phyloP scores from a whole-genome alignment of 2,797 vertebrate species.

The Danio kyathit region DNA sequence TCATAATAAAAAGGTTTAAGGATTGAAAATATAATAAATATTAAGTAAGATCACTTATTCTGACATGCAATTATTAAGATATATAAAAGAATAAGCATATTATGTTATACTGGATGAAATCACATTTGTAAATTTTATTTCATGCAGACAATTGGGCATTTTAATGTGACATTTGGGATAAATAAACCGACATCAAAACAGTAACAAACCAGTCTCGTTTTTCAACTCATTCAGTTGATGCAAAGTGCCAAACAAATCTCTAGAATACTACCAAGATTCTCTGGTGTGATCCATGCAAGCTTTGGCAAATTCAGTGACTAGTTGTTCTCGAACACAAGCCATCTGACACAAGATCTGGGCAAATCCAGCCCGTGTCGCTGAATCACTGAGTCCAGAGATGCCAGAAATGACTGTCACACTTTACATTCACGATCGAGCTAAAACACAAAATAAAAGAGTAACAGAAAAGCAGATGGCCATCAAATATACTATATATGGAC shows the following conservation, averaged over 20 bases:
- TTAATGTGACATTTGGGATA: not conserved
- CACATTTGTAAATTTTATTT: too few relatives aligned
- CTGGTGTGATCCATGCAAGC: not conserved
- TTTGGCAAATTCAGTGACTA: not conserved
- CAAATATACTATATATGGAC: not conserved
- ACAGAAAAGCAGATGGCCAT: constrained; percentile 25
- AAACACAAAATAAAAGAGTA: constrained; percentile 4
- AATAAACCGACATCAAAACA: not conserved
- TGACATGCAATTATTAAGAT: too few relatives aligned
- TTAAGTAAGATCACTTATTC: too few relatives aligned
- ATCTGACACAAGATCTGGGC: constrained; percentile 23
- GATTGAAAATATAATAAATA: too few relatives aligned
- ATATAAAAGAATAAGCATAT: too few relatives aligned
- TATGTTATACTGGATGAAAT: too few relatives aligned
- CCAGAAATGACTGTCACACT: constrained; percentile 1
- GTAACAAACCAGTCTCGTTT: not conserved
- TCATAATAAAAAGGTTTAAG: too few relatives aligned
- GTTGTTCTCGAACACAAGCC: constrained; percentile 17
- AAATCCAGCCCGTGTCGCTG: not conserved
- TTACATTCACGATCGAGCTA: not conserved
- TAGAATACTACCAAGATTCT: not conserved
- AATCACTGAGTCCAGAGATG: not conserved
- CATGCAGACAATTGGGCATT: too few relatives aligned
- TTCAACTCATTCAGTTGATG: not conserved
- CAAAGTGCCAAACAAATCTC: not conserved